Evolutionary conservation across 1,140 invertebrate species (phyloP), one percentile per base, ranked within the genome.

Genomic region (Achatina immaculata): DNA sequence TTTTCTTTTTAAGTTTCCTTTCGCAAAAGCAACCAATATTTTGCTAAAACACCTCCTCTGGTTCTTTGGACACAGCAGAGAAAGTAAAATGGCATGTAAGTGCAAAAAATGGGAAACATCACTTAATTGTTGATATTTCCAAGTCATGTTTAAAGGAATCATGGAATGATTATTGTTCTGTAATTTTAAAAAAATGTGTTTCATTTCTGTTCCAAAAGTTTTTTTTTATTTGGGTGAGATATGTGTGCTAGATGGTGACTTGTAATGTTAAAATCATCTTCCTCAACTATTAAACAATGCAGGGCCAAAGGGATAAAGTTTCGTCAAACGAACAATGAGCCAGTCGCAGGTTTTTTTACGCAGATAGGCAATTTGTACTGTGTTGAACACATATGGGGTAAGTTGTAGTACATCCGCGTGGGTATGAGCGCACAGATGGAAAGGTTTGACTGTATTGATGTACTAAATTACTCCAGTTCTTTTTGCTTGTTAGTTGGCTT

Each of bases 301-400:
- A 92, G 92, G 98, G 97, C 97, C 0, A 93, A 96, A 88, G 98
- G 97, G 55, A 96, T 99, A 58, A 96, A 96, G 88, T 96, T 95
- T 90, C 93, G 98, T 55, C 94, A 95, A 86, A 95, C 96, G 85
- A 96, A 97, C 90, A 94, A 98, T 89, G 97, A 99, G 90, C 95
- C 97, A 0, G 98, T 97, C 89, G 96, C 95, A 83, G 98, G 97
- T 71, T 97, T 98, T 90, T 99, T 99, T 92, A 98, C 97, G 31
- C 97, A 99, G 92, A 96, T 99, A 85, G 98, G 98, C 71, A 93
- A 97, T 83, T 93, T 99, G 0, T 98, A 99, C 91, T 97, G 97
- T 90, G 97, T 98, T 43, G 97, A 99, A 94, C 98, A 99, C 89
- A 96, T 99, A 91, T 99, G 97, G 97, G 96, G 97, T 98, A 95